phyloP scores from a whole-genome alignment of 2,888 invertebrate species.

The Mythimna impura region DNA sequence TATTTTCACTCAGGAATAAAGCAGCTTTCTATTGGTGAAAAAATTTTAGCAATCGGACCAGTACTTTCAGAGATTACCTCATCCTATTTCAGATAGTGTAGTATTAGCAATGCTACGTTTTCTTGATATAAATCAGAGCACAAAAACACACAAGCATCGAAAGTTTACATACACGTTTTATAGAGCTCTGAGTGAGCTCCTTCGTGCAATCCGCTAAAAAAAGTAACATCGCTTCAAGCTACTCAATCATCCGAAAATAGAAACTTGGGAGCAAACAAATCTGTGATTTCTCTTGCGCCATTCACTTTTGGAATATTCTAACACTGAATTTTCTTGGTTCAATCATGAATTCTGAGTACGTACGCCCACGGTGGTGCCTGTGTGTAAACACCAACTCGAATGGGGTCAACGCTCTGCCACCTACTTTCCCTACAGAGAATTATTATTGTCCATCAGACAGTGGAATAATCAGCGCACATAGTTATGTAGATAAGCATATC shows the following conservation, averaged over 20 bases:
- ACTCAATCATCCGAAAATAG: conserved; percentile 73
- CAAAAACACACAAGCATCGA: conserved; percentile 32
- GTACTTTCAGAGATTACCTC: too few species aligned
- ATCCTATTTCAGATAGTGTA: too few species aligned
- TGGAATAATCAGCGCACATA: conserved; percentile 63
- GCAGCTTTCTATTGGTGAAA: too few species aligned
- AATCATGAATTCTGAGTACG: conserved; percentile 63
- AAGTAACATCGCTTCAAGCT: conserved; percentile 63
- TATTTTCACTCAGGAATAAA: too few species aligned
- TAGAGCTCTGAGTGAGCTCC: conserved; percentile 54
- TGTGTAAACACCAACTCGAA: conserved; percentile 64
- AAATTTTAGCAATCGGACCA: too few species aligned
- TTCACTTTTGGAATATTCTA: conserved; percentile 67
- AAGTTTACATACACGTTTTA: conserved; percentile 59
- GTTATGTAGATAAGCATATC: conserved; percentile 60
- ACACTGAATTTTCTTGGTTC: conserved; percentile 60
- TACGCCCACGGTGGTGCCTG: conserved; percentile 62
- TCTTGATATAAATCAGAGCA: conserved; percentile 32
- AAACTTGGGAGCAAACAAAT: conserved; percentile 69
- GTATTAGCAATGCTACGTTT: conserved; percentile 8
- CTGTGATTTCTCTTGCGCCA: conserved; percentile 68
- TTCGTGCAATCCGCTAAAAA: conserved; percentile 63
- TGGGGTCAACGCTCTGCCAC: conserved; percentile 79
- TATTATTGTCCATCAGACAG: conserved; percentile 67
- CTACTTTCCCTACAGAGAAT: conserved; percentile 79